Evolutionary conservation across 2,797 vertebrate species (phyloP), one percentile per base, ranked within the genome.

Genomic region (Synaphobranchus kaupii): DNA sequence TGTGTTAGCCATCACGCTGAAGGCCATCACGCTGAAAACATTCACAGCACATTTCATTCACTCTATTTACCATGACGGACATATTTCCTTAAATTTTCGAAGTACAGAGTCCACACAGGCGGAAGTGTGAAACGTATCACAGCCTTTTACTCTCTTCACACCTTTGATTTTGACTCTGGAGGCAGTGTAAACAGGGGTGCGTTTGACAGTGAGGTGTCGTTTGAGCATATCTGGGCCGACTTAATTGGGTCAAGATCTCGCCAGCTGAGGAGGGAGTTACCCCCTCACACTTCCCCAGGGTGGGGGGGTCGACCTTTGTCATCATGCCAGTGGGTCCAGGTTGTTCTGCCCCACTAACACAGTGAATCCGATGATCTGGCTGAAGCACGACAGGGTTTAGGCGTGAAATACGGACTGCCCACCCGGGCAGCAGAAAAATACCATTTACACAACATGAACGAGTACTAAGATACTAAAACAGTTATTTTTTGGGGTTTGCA

Each of bases 171-270:
- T 58, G 17, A 58, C 58, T 56, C 87, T 83, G 31, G n/a, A 22
- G 84, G 86, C 82, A 86, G 56, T 56, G 52, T 28, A 20, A 66
- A 84, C 34, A 85, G 80, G 54, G 80, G 66, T 50, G 56, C n/a
- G n/a, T n/a, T n/a, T n/a, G 66, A 87, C 78, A 87, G 56, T 81
- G 4, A 83, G 81, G 44, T 84, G 39, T 84, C 84, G 87, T 89
- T 89, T 89, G 88, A 89, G 88, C 52, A 88, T 86, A 90, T 89
- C 71, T 44, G 71, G 88, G 58, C 44, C 88, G 89, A 89, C 88
- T 87, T 89, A 91, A 91, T 87, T 90, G 85, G 90, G 90, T 90
- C 89, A 91, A 44, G 85, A 86, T 86, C 85, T 71, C 39, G 76
- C 83, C 56, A 1, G 17, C 34, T 28, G 73, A 82, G 80, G 10